Conservation (phyloP, 2,888 invertebrate species). For the Drosophila stalkeri region DNA sequence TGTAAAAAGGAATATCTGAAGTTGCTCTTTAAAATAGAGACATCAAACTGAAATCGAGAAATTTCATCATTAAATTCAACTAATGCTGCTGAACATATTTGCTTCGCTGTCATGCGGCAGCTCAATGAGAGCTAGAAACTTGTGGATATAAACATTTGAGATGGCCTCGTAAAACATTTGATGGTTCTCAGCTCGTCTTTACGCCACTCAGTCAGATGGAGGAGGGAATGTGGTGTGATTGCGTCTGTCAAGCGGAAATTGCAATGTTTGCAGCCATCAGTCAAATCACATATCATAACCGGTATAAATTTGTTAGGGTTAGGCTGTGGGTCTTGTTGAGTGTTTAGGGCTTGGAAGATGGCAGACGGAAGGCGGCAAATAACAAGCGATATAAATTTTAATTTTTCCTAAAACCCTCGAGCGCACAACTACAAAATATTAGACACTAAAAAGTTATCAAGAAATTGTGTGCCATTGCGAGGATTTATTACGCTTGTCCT, state of each 20-base stretch:
- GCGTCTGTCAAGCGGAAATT: conserved; percentile 44
- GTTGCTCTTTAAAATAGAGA: background rate
- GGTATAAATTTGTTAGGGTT: conserved; percentile 52
- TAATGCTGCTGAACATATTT: conserved; percentile 36
- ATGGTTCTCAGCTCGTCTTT: conserved; percentile 41
- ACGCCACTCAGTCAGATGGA: conserved; percentile 7
- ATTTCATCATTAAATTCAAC: background rate
- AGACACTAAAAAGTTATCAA: conserved; percentile 76
- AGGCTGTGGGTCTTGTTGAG: conserved; percentile 1
- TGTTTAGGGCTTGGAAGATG: background rate
- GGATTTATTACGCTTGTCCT: conserved; percentile 79
- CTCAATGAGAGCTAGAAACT: conserved; percentile 33
- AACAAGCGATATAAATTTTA: conserved; percentile 66
- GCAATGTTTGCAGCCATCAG: conserved; percentile 55
- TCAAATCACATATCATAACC: conserved; percentile 64
- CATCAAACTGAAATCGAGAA: background rate
- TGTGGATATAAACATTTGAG: conserved; percentile 28
- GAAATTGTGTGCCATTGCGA: conserved; percentile 75
- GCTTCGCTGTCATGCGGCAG: conserved; percentile 5
- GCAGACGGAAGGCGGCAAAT: conserved; percentile 33
- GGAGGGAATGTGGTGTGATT: conserved; percentile 8
- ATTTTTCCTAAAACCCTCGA: conserved; percentile 46
- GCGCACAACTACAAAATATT: conserved; percentile 51
- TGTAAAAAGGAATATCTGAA: background rate
- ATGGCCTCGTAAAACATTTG: conserved; percentile 48